Evolutionary conservation across 2,113 vertebrate species (phyloP).

Genomic region (Craseonycteris thonglongyai): DNA sequence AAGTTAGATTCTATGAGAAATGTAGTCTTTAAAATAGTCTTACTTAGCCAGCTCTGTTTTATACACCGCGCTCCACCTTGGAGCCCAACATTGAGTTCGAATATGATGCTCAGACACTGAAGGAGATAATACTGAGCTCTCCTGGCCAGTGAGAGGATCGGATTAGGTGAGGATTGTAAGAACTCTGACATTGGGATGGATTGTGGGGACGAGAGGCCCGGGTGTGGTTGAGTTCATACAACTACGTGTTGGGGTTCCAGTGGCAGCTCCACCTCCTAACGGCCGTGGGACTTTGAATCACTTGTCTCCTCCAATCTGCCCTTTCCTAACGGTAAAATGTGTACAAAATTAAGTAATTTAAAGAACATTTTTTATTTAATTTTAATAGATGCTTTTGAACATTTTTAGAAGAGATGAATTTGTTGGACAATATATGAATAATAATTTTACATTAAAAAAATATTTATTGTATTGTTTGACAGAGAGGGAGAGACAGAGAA

Average conservation of each 20-base stretch:
- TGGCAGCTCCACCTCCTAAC: neutral
- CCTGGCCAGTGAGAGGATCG: neutral
- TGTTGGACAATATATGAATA: neutral
- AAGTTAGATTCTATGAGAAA: neutral
- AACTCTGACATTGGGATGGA: neutral
- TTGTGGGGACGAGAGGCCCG: fast-evolving
- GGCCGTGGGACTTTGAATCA: neutral
- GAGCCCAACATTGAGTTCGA: neutral
- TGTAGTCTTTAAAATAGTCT: neutral
- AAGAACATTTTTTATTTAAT: too few relatives aligned
- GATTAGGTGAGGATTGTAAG: neutral
- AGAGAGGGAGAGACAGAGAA: too few relatives aligned
- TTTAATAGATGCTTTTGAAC: neutral
- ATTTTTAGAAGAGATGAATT: neutral
- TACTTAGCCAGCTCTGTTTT: neutral
- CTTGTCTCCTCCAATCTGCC: neutral
- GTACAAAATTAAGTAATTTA: neutral
- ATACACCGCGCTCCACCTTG: neutral
- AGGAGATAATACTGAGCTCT: neutral
- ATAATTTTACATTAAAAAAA: neutral
- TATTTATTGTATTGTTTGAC: too few relatives aligned
- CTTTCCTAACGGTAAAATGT: neutral
- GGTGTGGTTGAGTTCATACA: too few relatives aligned
- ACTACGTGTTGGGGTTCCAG: too few relatives aligned
- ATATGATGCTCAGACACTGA: neutral